phyloP scores from a whole-genome alignment of 23 tunicate species.

The Ciona savignyi region DNA sequence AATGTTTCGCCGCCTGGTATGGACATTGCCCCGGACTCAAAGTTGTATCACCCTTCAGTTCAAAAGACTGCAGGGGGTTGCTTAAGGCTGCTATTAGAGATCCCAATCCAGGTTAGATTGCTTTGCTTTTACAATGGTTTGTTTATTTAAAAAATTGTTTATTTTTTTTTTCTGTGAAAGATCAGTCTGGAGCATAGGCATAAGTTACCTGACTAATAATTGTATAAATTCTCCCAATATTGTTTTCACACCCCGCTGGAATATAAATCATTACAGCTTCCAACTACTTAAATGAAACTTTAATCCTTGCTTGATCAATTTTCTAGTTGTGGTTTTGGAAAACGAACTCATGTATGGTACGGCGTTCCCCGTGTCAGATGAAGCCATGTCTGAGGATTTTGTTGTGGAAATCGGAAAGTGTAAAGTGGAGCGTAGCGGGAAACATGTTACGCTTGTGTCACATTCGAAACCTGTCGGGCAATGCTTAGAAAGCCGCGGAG shows the following conservation, averaged over 20 bases:
- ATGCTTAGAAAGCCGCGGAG: conserved; percentile 89
- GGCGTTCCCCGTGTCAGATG: conserved; percentile 87
- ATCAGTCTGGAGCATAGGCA: no score
- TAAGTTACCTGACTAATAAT: no score
- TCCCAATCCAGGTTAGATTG: conserved; percentile 73
- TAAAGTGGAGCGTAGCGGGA: conserved; percentile 72
- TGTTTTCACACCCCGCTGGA: no score
- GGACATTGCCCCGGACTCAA: conserved; percentile 94
- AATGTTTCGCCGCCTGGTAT: conserved; percentile 99
- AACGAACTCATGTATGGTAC: conserved; percentile 89
- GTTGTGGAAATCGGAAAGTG: conserved; percentile 82
- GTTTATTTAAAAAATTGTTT: background rate
- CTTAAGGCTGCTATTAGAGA: conserved; percentile 87
- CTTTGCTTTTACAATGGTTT: background rate
- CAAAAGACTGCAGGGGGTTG: conserved; percentile 88
- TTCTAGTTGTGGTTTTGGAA: conserved; percentile 84
- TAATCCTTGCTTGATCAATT: background rate
- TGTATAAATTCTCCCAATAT: no score
- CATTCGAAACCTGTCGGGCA: conserved; percentile 72
- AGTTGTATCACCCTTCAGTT: conserved; percentile 85
- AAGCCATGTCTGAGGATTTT: conserved; percentile 79
- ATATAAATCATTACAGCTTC: no score
- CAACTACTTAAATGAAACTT: no score
- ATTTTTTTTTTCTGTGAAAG: no score
- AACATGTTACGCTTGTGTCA: conserved; percentile 74